These are phyloP conservation scores for Trichomycterus rosablanca DNA, from an alignment of 2,113 vertebrate genomes.

Conservation along the genomic window DNA sequence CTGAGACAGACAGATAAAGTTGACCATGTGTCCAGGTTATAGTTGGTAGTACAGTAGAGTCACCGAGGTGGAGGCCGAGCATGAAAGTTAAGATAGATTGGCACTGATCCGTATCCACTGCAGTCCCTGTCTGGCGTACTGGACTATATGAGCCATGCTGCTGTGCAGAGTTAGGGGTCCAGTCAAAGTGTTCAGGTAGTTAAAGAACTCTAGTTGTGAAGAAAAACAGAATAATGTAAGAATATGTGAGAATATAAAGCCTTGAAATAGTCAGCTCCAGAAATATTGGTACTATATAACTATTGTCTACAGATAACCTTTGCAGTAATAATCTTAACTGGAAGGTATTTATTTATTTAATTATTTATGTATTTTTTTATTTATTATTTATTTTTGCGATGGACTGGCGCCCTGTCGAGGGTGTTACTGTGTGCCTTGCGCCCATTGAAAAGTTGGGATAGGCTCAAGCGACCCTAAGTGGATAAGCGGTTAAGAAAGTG, in stretches of 20 bases:
- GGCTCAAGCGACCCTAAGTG: too few species aligned
- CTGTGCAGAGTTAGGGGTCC: conserved; percentile 94
- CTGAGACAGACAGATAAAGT: not conserved
- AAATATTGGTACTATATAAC: too few species aligned
- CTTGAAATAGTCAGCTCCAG: too few species aligned
- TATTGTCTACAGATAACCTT: too few species aligned
- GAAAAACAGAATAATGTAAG: conserved; percentile 2
- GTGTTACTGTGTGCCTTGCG: too few species aligned
- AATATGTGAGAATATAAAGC: not conserved
- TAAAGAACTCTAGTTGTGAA: conserved; percentile 86
- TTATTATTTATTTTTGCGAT: too few species aligned
- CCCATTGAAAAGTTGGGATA: too few species aligned
- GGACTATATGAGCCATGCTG: conserved; percentile 91
- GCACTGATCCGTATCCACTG: conserved; percentile 91
- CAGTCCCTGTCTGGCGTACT: conserved; percentile 93
- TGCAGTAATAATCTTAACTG: too few species aligned
- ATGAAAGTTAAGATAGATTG: conserved; percentile 72
- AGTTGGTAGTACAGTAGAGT: conserved; percentile 9
- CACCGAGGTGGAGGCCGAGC: not conserved
- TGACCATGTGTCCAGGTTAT: not conserved
- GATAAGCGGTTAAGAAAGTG: too few species aligned
- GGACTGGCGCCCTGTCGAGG: too few species aligned
- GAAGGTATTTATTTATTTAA: too few species aligned
- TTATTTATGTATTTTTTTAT: too few species aligned
- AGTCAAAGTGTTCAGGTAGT: conserved; percentile 91